Percentiles rank a stretch among this genome's conserved stretches.
Conservation (phyloP, 2,888 invertebrate genomes). For the Orthosia gothica region DNA sequence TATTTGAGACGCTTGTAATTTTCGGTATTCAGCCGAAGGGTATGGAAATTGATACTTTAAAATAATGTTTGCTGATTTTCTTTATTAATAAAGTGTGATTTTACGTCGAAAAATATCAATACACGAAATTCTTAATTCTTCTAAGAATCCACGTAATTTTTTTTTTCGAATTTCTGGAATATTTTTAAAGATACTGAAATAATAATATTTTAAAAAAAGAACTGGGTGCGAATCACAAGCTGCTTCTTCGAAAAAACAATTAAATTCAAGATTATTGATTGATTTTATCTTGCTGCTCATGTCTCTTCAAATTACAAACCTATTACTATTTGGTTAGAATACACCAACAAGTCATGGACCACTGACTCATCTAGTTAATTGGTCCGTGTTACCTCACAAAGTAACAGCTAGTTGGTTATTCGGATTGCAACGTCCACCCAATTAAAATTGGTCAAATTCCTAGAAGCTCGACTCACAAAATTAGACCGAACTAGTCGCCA, state of each 20-base stretch:
- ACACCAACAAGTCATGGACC: slow-evolving; percentile 28
- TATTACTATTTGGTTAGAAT: not conserved
- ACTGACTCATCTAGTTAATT: slow-evolving; percentile 34
- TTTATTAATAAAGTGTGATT: slow-evolving; percentile 5
- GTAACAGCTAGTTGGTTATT: slow-evolving; percentile 49
- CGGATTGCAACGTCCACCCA: slow-evolving; percentile 59
- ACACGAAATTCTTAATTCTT: not conserved
- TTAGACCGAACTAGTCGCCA: slow-evolving; percentile 49
- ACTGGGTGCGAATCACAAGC: too few species aligned
- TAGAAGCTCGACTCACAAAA: slow-evolving; percentile 48
- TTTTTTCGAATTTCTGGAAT: too few species aligned
- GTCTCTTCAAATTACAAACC: not conserved
- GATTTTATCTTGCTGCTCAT: not conserved
- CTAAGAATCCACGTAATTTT: not conserved
- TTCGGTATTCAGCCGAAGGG: slow-evolving; percentile 52
- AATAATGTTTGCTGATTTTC: slow-evolving; percentile 31
- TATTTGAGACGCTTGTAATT: slow-evolving; percentile 62
- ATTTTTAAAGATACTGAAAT: not conserved
- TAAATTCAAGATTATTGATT: not conserved
- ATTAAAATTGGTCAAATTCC: slow-evolving; percentile 62
- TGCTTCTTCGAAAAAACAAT: too few species aligned
- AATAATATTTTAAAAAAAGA: not conserved
- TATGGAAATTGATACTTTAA: slow-evolving; percentile 46
- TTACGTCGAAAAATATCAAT: not conserved
- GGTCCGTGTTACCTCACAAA: slow-evolving; percentile 48